Percentiles rank a stretch among this genome's conserved stretches.
These are phyloP conservation scores for Ibidorhyncha struthersii DNA, from an alignment of 2,113 vertebrate species.

Conservation along the genomic window DNA sequence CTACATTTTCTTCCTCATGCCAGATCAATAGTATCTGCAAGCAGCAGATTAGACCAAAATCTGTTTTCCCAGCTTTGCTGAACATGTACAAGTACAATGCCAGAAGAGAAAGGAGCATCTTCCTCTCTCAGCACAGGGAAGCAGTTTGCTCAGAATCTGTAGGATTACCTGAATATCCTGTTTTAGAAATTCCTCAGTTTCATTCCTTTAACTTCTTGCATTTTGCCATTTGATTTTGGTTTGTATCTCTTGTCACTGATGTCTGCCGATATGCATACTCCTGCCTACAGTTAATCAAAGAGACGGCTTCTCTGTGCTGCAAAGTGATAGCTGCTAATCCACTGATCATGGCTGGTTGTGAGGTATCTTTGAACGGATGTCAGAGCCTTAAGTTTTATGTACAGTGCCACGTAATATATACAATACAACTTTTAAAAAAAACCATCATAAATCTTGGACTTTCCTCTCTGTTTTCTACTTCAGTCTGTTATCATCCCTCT, in stretches of 20 bases:
- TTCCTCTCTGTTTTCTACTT: not conserved
- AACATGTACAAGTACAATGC: not conserved
- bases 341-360: not conserved
- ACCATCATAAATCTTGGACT: not conserved
- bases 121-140: not conserved
- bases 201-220: not conserved
- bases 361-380: not conserved
- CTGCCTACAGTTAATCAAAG: not conserved
- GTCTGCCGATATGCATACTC: rapidly evolving
- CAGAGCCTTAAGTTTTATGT: not conserved
- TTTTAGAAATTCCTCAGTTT: not conserved
- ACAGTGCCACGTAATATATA: not conserved
- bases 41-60: not conserved
- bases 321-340: not conserved
- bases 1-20: not conserved
- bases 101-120: not conserved
- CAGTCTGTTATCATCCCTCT: not conserved
- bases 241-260: not conserved
- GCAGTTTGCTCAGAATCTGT: not conserved
- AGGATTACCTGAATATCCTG: not conserved
- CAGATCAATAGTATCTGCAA: not conserved
- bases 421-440: not conserved
- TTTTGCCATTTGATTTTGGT: not conserved
- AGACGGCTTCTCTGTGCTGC: not conserved
- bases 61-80: not conserved